A percentile compares a stretch with the other conserved stretches of the same genome.
These are phyloP conservation scores for Charina bottae DNA, from an alignment of 2,113 vertebrate genomes.

Conservation along the genomic window DNA sequence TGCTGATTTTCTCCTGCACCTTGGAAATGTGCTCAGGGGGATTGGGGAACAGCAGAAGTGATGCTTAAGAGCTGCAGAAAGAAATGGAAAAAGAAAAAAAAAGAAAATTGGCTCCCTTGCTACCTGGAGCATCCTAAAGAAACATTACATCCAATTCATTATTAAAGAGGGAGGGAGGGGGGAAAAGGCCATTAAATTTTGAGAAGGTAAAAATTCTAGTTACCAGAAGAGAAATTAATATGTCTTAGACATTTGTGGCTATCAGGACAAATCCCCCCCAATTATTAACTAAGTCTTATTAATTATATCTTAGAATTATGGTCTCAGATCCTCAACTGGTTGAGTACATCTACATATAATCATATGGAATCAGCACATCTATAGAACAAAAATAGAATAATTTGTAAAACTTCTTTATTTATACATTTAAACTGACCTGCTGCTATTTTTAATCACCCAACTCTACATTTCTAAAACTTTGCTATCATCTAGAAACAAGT, in stretches of 20 bases:
- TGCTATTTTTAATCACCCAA: neutral
- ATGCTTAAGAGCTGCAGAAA: neutral
- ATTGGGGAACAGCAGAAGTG: neutral
- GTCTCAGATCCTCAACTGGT: neutral
- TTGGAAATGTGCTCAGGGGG: neutral
- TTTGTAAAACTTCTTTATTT: neutral
- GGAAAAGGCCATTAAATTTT: neutral
- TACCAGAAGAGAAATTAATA: neutral
- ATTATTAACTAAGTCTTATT: neutral
- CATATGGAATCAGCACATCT: neutral
- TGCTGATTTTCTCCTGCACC: neutral
- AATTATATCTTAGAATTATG: neutral
- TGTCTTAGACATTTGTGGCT: neutral
- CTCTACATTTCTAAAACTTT: neutral
- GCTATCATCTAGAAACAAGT: neutral
- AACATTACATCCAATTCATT: neutral
- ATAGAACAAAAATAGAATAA: neutral
- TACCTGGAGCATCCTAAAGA: neutral
- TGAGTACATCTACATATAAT: neutral
- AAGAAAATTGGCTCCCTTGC: neutral
- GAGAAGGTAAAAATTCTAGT: neutral
- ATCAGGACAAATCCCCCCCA: neutral
- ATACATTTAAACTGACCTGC: constrained; percentile 4
- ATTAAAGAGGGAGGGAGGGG: neutral
- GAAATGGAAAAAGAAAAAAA: neutral